Percentiles rank a stretch among this genome's conserved stretches.
Evolutionary conservation across 37 sponge, comb jelly and placozoan species (phyloP).

Genomic region (Geodia barretti): DNA sequence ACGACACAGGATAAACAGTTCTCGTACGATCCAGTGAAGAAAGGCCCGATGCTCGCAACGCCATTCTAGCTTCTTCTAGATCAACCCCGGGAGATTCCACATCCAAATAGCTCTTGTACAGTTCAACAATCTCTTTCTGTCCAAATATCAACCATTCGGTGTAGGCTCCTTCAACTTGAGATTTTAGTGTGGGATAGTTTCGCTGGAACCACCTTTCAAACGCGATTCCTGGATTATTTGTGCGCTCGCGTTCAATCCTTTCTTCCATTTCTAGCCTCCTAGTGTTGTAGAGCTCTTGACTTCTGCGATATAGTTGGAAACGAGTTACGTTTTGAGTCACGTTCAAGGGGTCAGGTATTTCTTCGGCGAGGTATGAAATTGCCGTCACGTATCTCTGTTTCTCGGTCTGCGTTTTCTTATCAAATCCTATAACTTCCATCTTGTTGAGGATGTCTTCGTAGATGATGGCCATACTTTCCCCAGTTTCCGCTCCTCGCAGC

Average conservation of each 20-base stretch:
- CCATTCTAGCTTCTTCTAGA: slow-evolving; percentile 42
- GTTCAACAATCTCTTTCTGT: slow-evolving; percentile 49
- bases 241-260: slow-evolving; percentile 22
- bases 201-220: slow-evolving; percentile 67
- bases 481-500: slow-evolving; percentile 31
- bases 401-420: background rate
- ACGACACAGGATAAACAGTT: slow-evolving; percentile 61
- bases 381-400: slow-evolving; percentile 15
- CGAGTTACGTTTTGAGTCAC: slow-evolving; percentile 14
- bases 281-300: slow-evolving; percentile 40
- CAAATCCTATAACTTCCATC: slow-evolving; percentile 22
- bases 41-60: slow-evolving; percentile 48
- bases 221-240: background rate
- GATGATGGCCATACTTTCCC: slow-evolving; percentile 11
- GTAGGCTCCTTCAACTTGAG: slow-evolving; percentile 61
- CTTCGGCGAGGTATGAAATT: slow-evolving; percentile 7
- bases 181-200: slow-evolving; percentile 41
- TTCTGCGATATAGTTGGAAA: slow-evolving; percentile 32
- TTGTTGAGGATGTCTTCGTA: slow-evolving; percentile 9
- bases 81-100: slow-evolving; percentile 37
- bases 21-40: slow-evolving; percentile 51
- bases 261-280: slow-evolving; percentile 53
- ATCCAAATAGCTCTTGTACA: slow-evolving; percentile 37
- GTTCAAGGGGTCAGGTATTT: slow-evolving; percentile 38
- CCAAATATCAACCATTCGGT: slow-evolving; percentile 65